Base-by-base conservation (phyloP, 2,888 invertebrate species). In the Diaphora mendica region DNA sequence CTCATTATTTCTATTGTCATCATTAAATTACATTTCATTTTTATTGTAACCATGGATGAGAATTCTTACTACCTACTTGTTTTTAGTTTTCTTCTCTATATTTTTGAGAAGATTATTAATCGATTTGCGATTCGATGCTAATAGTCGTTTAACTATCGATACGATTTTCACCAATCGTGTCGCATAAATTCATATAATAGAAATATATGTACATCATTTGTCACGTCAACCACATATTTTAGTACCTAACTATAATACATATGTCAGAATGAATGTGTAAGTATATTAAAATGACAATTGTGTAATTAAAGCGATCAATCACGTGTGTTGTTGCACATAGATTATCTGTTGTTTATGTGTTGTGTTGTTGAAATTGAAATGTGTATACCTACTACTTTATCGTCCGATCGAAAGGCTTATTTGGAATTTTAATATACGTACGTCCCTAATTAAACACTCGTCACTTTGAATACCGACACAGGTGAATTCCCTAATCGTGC, bases 1-100 rank as follows among this genome's bases (percentile, higher is more conserved):
- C 81, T 85, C 85, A 88, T 84, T 79, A 75, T 80, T 85, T 84
- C 78, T 79, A 69, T 78, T 75, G 26, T 79, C 71, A 62, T 33
- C n/a, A n/a, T 11, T 55, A 68, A 68, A 23, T 51, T 55, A 35
- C 17, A 44, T 20, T 44, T 33, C 23, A 48, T 33, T 67, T 35
- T 26, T 68, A 35, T 55, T n/a, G 51, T 39, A 55, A n/a, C 33
- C 68, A 55, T 42, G 62, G 30, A 42, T 69, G 59, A 69, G 30
- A 30, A 39, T 13, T 59, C 3, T 59, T 26, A 3, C 23, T 51
- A 51, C 4, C 1, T 13, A 4, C 4, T 42, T 42, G 15, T 26
- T 59, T 26, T 26, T 26, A 13, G 1, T 30, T 17, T 62, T 30
- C 7, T 26, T 26, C 13, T 13, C n/a, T 7, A 59, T 59, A 13